Conservation (phyloP, 2,888 invertebrate genomes). For the Idaea biselata region DNA sequence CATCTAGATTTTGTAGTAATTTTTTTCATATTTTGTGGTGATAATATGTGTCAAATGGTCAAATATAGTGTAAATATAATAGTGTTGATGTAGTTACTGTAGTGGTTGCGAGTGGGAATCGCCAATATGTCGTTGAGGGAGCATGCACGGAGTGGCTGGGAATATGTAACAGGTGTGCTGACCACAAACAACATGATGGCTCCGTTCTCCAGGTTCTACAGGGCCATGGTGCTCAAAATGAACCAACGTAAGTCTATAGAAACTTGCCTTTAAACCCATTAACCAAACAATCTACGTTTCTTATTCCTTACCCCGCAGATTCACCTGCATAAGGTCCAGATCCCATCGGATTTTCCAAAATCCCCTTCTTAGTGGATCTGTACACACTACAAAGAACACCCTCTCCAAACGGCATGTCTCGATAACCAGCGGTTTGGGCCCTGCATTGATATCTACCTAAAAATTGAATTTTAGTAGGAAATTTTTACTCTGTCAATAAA, state of each 20-base stretch:
- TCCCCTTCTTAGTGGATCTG: no score
- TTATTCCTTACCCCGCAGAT: no score
- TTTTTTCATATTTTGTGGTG: constrained; percentile 46
- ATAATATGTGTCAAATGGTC: constrained; percentile 80
- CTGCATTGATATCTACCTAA: no score
- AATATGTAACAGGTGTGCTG: constrained; percentile 49
- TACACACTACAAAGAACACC: no score
- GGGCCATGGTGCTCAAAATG: constrained; percentile 75
- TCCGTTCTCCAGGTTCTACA: constrained; percentile 68
- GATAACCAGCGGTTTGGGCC: no score
- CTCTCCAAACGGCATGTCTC: no score
- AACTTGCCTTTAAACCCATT: background rate
- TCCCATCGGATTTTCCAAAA: no score
- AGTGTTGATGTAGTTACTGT: constrained; percentile 44
- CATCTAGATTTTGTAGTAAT: background rate
- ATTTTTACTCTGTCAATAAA: no score
- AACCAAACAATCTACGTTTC: background rate
- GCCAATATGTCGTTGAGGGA: constrained; percentile 51
- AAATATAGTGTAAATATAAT: constrained; percentile 66
- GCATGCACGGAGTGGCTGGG: constrained; percentile 22
- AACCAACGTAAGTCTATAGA: constrained; percentile 60
- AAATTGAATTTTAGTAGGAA: no score
- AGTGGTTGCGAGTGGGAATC: constrained; percentile 24
- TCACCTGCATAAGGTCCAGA: no score
- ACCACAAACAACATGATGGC: constrained; percentile 62